Base-by-base conservation (phyloP, 37 sponge, comb jelly and placozoan genomes). In the Diacarnus erythraeanus region DNA sequence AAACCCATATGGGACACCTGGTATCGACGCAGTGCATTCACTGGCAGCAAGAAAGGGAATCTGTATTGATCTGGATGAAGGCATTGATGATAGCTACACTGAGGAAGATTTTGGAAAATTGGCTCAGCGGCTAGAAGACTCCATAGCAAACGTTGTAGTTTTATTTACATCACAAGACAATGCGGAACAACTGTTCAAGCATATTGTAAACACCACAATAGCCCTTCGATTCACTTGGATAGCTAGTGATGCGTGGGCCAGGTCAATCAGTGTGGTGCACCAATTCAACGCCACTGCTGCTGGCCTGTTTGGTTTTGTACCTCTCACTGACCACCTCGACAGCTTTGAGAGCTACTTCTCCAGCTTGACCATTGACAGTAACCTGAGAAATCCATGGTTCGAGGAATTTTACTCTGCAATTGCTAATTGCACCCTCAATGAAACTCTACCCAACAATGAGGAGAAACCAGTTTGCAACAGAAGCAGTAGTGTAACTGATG, bases 161-260 rank as follows among this genome's bases (percentile, higher is more conserved):
- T 2, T 91, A 1, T 91, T 86, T 79, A 64, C 84, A 42, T 59
- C 82, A 54, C 75, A 83, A 26, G 65, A 61, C 3, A 40, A 41
- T 35, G 83, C 83, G 2, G 69, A 60, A 63, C 10, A 65, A 4
- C 34, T 91, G 3, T 67, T 86, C 20, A 35, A n/a, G 0, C 30
- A 31, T 1, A 10, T 84, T 18, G 17, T 34, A n/a, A 17, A 71
- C 26, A 44, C 43, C 0, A 59, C 41, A 26, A 29, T 38, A 6
- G 64, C 76, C 18, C 31, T 75, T 2, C 56, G 69, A 6, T 90
- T 96, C 40, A 74, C 76, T 21, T 96, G 88, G 87, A 92, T 97
- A 31, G 97, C 92, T 0, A 90, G 91, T 41, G 97, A 97, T 77
- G 78, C 82, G 0, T 97, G 97, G 97, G 87, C 89, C 3, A 38